Base-by-base conservation (phyloP, 53 echinoderm and acorn worm species). In the Holothuria scabra region DNA sequence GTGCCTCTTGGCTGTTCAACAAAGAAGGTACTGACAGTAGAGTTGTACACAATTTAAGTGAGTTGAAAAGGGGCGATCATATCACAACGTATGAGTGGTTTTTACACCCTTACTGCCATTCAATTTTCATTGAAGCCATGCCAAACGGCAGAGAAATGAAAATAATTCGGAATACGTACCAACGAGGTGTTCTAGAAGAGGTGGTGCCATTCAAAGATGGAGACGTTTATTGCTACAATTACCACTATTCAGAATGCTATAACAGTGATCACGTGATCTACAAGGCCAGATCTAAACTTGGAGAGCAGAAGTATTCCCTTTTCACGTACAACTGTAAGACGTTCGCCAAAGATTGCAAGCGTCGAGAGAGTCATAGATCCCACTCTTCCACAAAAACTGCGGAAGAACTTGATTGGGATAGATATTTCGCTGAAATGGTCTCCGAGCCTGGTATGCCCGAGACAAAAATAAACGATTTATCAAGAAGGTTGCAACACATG, bases 31-130 rank as follows among this genome's bases (percentile, higher is more conserved):
- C 37, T 8, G 37, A 67, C 37, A 20, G 28, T 67, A 28, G 28
- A 67, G 37, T 67, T 34, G 67, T 67, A 9, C 32, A 67, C 5
- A 35, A 67, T 30, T 30, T 67, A 35, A 67, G 21, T 29, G 28
- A 67, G 67, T 67, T 67, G 29, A 28, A n/a, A 12, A 31, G 19
- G 37, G 67, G 67, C 1, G 67, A 67, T n/a, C 67, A 67, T 33
- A 67, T 78, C 24, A 78, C 78, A 5, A 78, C 26, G 18, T 78
- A 78, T 52, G 78, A 78, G 52, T 78, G 78, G 78, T 78, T 78
- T 30, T 29, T 78, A 11, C 78, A 78, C 56, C 78, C 78, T 26
- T 14, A 76, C 56, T 76, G 76, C 29, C 76, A 76, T 30, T 46
- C 76, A 4, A 76, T 76, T 46, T 76, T 76, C 28, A 30, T 76